Evolutionary conservation across 2,797 vertebrate species (phyloP), one percentile per base, ranked within the genome.

Genomic region (Eulemur rubriventer): DNA sequence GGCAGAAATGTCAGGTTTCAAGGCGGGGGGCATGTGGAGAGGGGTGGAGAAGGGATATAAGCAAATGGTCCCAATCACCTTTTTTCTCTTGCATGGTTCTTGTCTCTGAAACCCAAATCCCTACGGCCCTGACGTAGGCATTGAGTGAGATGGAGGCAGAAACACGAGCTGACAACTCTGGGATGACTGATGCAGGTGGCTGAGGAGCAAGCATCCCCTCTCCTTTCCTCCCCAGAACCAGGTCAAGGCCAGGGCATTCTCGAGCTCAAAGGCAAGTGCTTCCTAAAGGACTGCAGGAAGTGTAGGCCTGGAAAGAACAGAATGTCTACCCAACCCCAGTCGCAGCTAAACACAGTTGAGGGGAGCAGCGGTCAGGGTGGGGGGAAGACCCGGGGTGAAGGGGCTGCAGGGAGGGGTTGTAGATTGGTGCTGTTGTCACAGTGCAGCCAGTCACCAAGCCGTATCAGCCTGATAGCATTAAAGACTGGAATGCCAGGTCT

Each of bases 231-330:
- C 1, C 3, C 17, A 6, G 20, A 67, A 5, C 50, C 26, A 89
- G 79, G 84, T 79, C 70, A 48, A 73, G 52, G 70, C 30, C 88
- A 84, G 75, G 80, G 11, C 30, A 41, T 52, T 63, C 86, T 78
- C 43, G 30, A 35, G 55, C 33, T 86, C 92, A 69, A 43, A 82
- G 48, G 35, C 67, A 95, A 70, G 17, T 52, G 70, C 50, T 26
- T 75, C 28, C 72, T 89, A 30, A 46, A 81, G 20, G 63, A 59
- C 6, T 4, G 30, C 35, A 79, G 88, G 76, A 61, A 69, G 38
- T 8, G 9, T 5, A 33, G 65, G 30, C 22, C n/a, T 33, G 33
- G 86, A 65, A 65, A 82, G 48, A 55, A 70, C 0, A 30, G 67
- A 41, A 24, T 14, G 22, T 33, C 26, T 16, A 2, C 17, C 46